phyloP scores from a whole-genome alignment of 2,113 vertebrate genomes.

The Oriolus oriolus region DNA sequence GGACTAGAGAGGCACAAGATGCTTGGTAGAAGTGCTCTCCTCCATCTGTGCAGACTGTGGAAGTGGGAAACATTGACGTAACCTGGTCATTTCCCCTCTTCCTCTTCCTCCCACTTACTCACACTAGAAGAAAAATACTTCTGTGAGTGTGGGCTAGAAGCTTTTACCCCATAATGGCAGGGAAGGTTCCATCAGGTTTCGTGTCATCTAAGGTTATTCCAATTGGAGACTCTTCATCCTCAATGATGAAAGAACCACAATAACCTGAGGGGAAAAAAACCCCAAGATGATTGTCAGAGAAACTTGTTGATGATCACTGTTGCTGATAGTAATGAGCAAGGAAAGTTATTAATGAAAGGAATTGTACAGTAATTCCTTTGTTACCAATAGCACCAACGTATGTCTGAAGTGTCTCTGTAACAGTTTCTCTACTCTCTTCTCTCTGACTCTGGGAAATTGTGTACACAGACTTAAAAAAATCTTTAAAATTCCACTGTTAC shows the following conservation, averaged over 20 bases:
- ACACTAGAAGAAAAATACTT: not conserved
- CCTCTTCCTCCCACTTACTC: not conserved
- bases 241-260: constrained; percentile 87
- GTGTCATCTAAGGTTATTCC: constrained; percentile 92
- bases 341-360: not conserved
- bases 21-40: not conserved
- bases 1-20: not conserved
- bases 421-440: not conserved
- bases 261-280: constrained; percentile 73
- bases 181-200: constrained; percentile 87
- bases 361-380: not conserved
- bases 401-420: not conserved
- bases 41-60: not conserved
- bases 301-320: not conserved
- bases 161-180: constrained; percentile 90
- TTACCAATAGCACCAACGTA: not conserved
- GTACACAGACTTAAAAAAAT: not conserved
- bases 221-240: constrained; percentile 89
- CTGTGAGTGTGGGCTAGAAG: not conserved
- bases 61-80: not conserved
- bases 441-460: not conserved
- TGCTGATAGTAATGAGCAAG: not conserved
- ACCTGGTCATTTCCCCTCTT: not conserved
- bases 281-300: not conserved
- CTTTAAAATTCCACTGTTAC: not conserved